A percentile compares a stretch with the other conserved stretches of the same genome.
Conservation (phyloP, 1,140 invertebrate genomes). For the Samia ricini region DNA sequence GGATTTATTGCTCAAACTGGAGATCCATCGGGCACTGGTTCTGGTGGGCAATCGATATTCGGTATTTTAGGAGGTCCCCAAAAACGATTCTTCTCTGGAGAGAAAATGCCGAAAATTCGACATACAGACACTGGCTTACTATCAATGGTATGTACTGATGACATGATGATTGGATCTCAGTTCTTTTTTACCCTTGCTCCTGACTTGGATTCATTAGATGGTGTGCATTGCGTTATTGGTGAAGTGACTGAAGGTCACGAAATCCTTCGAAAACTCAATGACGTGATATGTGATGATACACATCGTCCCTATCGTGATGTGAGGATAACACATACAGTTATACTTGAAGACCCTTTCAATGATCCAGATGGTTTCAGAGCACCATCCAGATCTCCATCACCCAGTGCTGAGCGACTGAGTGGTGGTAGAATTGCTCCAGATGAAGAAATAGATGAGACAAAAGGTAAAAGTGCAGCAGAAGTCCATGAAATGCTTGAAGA, state of each 20-base stretch:
- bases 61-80: conserved; percentile 90
- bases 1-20: conserved; percentile 99
- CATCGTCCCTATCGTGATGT: conserved; percentile 97
- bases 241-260: conserved; percentile 97
- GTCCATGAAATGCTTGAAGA: conserved; percentile 93
- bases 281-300: conserved; percentile 94
- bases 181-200: conserved; percentile 97
- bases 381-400: conserved; percentile 92
- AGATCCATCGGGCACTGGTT: conserved; percentile 95
- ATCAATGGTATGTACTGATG: conserved; percentile 97
- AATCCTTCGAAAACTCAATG: conserved; percentile 93
- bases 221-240: conserved; percentile 97
- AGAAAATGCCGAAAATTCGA: conserved; percentile 93
- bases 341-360: conserved; percentile 97
- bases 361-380: conserved; percentile 88
- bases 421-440: conserved; percentile 95
- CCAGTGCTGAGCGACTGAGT: conserved; percentile 86
- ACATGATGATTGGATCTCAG: conserved; percentile 96
- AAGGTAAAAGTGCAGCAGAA: conserved; percentile 90
- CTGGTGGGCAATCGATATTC: conserved; percentile 94
- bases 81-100: conserved; percentile 95
- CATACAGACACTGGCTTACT: conserved; percentile 92
- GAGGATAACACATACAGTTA: conserved; percentile 97
- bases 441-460: conserved; percentile 95
- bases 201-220: conserved; percentile 95